A percentile compares a stretch with the other conserved stretches of the same genome.
phyloP scores from a whole-genome alignment of 35 echinoderm and acorn worm genomes.

The Eucidaris tribuloides region DNA sequence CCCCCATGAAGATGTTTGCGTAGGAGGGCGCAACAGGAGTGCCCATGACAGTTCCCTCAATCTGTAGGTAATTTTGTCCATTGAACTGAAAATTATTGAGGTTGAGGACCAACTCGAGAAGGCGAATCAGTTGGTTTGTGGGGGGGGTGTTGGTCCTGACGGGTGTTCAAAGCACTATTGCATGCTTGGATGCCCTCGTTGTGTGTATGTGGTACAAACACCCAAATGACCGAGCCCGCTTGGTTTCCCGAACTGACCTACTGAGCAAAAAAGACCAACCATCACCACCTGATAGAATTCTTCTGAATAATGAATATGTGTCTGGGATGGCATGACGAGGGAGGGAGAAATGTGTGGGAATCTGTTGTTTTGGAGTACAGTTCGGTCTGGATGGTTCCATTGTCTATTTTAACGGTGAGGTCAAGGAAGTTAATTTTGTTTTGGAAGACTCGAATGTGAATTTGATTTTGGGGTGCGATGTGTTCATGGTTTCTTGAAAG shows the following conservation, averaged over 20 bases:
- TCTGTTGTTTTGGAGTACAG: conserved; percentile 14
- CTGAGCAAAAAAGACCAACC: too few species aligned
- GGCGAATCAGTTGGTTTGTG: conserved; percentile 15
- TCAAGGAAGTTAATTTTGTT: conserved; percentile 6
- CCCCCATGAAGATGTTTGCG: conserved; percentile 16
- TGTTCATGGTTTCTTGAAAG: conserved; percentile 14
- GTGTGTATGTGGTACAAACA: too few species aligned
- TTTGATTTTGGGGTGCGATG: conserved; percentile 29
- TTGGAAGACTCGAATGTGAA: conserved; percentile 27
- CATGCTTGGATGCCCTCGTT: conserved; percentile 35
- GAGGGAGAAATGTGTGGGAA: conserved; percentile 28
- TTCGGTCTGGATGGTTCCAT: background rate
- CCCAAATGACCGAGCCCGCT: too few species aligned
- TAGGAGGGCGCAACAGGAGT: background rate
- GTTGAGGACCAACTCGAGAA: conserved; percentile 8
- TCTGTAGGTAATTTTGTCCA: background rate
- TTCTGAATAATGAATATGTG: too few species aligned
- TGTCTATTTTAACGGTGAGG: too few species aligned
- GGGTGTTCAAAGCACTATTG: conserved; percentile 3
- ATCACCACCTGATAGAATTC: too few species aligned
- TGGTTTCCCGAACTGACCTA: too few species aligned
- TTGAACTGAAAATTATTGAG: conserved; percentile 28
- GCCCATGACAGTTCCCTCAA: conserved; percentile 7
- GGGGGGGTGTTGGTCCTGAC: background rate
- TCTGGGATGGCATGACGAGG: conserved; percentile 20